Base-by-base conservation (phyloP, 2,888 invertebrate species). In the Drosophila barbarae region DNA sequence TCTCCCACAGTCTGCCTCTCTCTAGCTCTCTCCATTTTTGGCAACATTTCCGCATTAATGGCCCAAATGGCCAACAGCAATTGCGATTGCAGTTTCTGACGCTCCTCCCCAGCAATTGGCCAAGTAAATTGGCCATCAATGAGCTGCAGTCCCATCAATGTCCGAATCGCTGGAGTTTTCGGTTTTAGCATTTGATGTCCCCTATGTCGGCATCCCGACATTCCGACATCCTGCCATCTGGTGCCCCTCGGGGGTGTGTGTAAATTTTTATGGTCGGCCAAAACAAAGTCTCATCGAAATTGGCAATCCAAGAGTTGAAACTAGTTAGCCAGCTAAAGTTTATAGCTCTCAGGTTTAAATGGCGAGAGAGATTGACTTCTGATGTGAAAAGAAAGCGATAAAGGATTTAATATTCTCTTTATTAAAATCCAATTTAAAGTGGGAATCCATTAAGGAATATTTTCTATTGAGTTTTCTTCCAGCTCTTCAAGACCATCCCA, bases 121-220 rank as follows among this genome's bases (percentile, higher is more conserved):
- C 63, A 39, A 53, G 73, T 65, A 81, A 81, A 81, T 84, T 81
- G 84, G 67, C 73, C 70, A 75, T 81, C 78, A 75, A 65, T 81
- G 78, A 77, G 73, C 67, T 76, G 60, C 68, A 61, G 34, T 52
- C 52, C 30, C 57, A 68, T 49, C 68, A 51, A 35, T 47, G 50
- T 39, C 26, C 35, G 36, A 42, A 53, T 47, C 46, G 39, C 60
- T 38, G 21, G 49, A 34, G 38, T 51, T 59, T 63, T 69, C 61
- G 36, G 60, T 69, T 66, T 69, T 69, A 53, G 47, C 61, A 49
- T 61, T 63, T 59, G 60, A 59, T 44, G 44, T 41, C 35, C 42
- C 41, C 26, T 13, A 30, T 36, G 53, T 35, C 21, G 28, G 28
- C 13, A 35, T 44, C 23, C 36, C 13, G 35, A 35, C 13, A 35